Base-by-base conservation (phyloP, 1,140 invertebrate genomes). In the Mactra quadrangularis region DNA sequence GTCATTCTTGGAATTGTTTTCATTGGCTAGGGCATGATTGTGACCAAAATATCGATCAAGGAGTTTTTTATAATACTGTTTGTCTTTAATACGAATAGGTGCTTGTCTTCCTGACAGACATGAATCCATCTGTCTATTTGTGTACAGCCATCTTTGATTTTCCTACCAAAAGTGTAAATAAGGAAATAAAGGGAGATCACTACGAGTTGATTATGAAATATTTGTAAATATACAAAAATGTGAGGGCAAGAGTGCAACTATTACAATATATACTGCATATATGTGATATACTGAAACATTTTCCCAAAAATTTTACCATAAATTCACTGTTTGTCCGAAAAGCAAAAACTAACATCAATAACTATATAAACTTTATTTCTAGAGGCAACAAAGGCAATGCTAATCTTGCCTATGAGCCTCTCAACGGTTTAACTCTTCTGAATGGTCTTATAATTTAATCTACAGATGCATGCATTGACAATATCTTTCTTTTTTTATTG, bases 31-130 rank as follows among this genome's bases (percentile, higher is more conserved):
- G 64, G 87, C 88, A 83, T 90, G 89, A 85, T 91, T 90, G 59
- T 87, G 81, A 53, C 90, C 90, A 84, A 90, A 91, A 71, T 91
- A 91, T 29, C 89, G 85, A 79, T 91, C 90, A 84, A 91, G 81
- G 19, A 91, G 88, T 45, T 87, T 89, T 89, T 90, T 89, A 82
- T 91, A 91, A 85, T 91, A 91, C 77, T 88, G 85, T 70, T 84
- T 82, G 77, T 91, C 90, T 84, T 91, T 91, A 19, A 89, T 86
- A 70, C 89, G 84, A 53, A 89, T 87, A 22, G 85, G 84, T 35
- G 87, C 87, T 53, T 79, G 84, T 25, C 83, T 81, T 41, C 88
- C 87, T 29, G 84, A 83, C 9, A 88, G 74, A 77, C 84, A 87
- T 31, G 86, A 84, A 38, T 89, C 88, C 66, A 84, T 79, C 59